Percentiles rank a stretch among this genome's conserved stretches.
Conservation (phyloP, 2,797 vertebrate genomes). For the Gephyroberyx darwinii region DNA sequence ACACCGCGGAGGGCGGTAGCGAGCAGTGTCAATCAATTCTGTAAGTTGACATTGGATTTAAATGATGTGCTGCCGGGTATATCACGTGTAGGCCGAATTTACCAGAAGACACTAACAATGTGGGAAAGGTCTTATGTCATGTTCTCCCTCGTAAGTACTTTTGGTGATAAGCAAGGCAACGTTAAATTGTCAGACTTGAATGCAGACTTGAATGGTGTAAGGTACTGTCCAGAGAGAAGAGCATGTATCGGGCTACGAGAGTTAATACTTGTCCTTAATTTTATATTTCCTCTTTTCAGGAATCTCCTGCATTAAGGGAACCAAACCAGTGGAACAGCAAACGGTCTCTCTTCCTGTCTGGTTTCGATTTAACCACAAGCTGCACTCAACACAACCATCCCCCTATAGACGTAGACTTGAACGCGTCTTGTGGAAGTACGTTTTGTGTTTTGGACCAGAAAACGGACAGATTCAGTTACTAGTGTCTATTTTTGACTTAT, state of each 20-base stretch:
- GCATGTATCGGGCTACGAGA: too few species aligned
- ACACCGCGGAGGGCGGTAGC: too few species aligned
- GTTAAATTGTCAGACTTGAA: neutral
- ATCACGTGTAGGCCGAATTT: neutral
- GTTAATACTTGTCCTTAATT: neutral
- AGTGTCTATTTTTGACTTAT: neutral
- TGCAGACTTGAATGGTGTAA: neutral
- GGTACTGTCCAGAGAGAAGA: too few species aligned
- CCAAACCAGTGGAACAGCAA: neutral
- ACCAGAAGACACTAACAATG: neutral
- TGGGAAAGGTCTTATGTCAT: too few species aligned
- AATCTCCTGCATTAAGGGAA: neutral
- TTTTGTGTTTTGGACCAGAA: neutral
- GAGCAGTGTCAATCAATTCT: too few species aligned
- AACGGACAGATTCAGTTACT: neutral
- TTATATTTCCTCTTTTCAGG: neutral
- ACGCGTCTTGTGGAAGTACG: constrained; percentile 34
- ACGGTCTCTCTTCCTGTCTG: too few species aligned
- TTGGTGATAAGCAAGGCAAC: neutral
- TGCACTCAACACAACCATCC: neutral
- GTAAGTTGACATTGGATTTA: neutral
- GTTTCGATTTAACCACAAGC: neutral
- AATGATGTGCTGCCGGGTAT: neutral
- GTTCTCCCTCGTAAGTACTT: neutral
- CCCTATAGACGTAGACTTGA: constrained; percentile 14